A percentile compares a stretch with the other conserved stretches of the same genome.
These are phyloP conservation scores for Corythoichthys intestinalis DNA, from an alignment of 2,113 vertebrate genomes.

Conservation along the genomic window DNA sequence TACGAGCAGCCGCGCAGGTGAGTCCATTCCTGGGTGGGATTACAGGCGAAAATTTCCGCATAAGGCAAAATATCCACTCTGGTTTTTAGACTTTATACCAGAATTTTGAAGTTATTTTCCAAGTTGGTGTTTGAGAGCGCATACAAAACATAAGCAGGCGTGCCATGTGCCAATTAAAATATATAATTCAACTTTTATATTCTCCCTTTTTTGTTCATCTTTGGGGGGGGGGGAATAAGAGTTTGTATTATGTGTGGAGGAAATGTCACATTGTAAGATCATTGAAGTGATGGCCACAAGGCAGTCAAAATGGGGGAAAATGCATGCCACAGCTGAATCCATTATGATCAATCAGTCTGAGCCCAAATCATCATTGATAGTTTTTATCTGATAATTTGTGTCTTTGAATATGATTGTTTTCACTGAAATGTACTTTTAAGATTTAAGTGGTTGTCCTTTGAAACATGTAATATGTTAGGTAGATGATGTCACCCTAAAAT, in stretches of 20 bases:
- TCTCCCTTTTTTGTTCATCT: neutral
- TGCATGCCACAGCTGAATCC: neutral
- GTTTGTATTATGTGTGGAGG: neutral
- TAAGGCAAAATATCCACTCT: neutral
- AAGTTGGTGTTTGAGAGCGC: neutral
- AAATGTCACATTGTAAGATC: neutral
- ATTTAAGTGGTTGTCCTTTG: constrained; percentile 24
- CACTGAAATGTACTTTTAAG: constrained; percentile 21
- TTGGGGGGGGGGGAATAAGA: neutral
- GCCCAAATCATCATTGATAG: neutral
- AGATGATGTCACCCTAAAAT: constrained; percentile 53
- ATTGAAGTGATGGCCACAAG: too few species aligned
- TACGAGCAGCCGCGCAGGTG: constrained; percentile 64
- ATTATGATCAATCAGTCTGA: neutral
- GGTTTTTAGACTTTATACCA: neutral
- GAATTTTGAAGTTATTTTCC: constrained; percentile 6
- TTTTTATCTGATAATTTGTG: neutral
- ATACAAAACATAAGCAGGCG: neutral
- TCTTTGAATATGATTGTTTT: neutral
- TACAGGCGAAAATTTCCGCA: neutral
- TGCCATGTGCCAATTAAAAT: neutral
- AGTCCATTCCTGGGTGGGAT: constrained; percentile 42
- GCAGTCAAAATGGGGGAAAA: too few species aligned
- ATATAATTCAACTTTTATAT: neutral
- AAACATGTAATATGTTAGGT: constrained; percentile 14